Evolutionary conservation across 2,113 vertebrate genomes (phyloP), one percentile per base, ranked within the genome.

Genomic region (Typhlomys cinereus): DNA sequence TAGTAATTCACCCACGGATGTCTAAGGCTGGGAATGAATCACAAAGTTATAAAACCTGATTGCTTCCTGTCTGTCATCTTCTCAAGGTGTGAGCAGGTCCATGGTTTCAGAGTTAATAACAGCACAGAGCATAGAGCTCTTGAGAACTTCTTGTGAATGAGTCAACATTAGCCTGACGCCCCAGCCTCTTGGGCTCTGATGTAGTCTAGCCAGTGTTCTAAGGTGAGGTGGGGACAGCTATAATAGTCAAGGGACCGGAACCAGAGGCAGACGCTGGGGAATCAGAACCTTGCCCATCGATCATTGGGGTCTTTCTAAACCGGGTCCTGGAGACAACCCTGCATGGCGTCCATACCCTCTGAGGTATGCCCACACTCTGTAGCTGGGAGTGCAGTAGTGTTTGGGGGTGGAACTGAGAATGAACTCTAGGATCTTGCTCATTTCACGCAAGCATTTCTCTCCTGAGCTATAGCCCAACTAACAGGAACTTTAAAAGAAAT

Each of bases 1-100:
- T 95, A 78, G 73, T 74, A 69, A 76, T n/a, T 95, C 93, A 91
- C 95, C 94, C 89, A 94, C 91, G 36, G 79, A 87, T 67, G 61
- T 93, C 89, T 18, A 71, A 84, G 73, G 59, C 87, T 4, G 27
- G 69, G 66, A 89, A 85, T 95, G 95, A 95, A 95, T 95, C 95
- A 94, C 64, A 79, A 85, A 62, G 85, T 75, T 95, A 59, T 61
- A 86, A 91, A 89, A 84, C 90, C 76, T 39, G 70, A 80, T 91
- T n/a, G 5, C 89, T 79, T 88, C 70, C 91, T 78, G 64, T 75
- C 82, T 87, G 81, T 78, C 59, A 88, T 31, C 15, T 90, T 41
- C 79, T 70, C n/a, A 52, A 50, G n/a, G 69, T 73, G 79, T 90
- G 59, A 94, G 76, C 52, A 90, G 91, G 86, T 70, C 48, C 89